Evolutionary conservation across 2,797 vertebrate genomes (phyloP).

Genomic region (Lacerta viridis): DNA sequence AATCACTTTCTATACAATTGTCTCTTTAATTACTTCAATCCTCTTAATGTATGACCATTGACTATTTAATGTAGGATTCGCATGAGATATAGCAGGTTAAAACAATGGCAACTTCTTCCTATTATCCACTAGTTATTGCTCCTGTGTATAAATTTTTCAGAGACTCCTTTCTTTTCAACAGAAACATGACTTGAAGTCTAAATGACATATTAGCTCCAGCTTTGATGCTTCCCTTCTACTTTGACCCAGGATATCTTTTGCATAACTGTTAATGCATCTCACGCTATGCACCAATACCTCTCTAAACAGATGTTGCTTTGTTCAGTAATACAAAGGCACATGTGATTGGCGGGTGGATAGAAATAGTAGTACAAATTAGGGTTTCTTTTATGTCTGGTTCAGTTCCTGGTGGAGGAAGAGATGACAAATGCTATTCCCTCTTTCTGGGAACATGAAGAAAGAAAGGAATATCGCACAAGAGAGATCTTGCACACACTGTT

Average conservation of each 20-base stretch:
- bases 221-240: not conserved
- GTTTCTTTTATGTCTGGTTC: not conserved
- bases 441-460: not conserved
- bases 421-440: not conserved
- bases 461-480: not conserved
- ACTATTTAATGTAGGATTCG: not conserved
- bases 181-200: not conserved
- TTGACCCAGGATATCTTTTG: not conserved
- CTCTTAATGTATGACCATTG: not conserved
- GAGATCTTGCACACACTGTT: not conserved
- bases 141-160: not conserved
- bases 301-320: not conserved
- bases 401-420: not conserved
- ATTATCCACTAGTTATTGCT: not conserved
- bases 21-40: too few species aligned
- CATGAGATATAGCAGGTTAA: not conserved
- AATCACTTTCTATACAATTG: too few species aligned
- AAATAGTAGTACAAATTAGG: not conserved
- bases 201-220: not conserved
- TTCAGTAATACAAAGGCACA: slow-evolving; percentile 9
- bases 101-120: not conserved
- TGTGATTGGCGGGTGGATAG: not conserved
- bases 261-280: not conserved
- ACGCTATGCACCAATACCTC: too few species aligned
- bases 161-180: not conserved